These are phyloP conservation scores for Premnoplex brunnescens DNA, from an alignment of 2,797 vertebrate genomes.

Conservation along the genomic window DNA sequence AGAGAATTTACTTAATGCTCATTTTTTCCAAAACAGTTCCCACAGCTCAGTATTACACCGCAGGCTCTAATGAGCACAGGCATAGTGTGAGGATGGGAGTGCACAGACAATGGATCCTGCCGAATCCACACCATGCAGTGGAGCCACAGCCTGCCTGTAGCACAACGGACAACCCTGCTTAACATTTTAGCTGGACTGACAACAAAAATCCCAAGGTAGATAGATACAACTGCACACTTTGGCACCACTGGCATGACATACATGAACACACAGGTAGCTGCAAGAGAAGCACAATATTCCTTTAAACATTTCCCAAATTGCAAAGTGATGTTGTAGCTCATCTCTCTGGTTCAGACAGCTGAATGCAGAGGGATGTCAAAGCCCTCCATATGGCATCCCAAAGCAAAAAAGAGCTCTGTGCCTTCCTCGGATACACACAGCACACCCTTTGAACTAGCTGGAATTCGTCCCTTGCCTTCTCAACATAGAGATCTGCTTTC, in stretches of 20 bases:
- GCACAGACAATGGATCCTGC: not conserved
- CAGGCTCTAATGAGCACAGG: not conserved
- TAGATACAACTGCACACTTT: not conserved
- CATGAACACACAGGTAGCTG: not conserved
- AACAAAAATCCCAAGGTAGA: not conserved
- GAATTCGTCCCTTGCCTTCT: not conserved
- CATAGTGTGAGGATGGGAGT: not conserved
- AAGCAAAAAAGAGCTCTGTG: not conserved
- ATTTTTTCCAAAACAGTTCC: slow-evolving; percentile 4
- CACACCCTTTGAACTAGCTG: slow-evolving; percentile 32
- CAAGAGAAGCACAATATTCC: not conserved
- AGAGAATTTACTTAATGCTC: slow-evolving; percentile 36
- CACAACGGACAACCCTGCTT: not conserved
- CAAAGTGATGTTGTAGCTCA: not conserved
- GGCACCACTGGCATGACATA: not conserved
- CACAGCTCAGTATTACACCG: not conserved
- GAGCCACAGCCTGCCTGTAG: not conserved
- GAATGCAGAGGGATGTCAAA: not conserved
- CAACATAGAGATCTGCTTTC: not conserved
- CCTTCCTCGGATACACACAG: not conserved
- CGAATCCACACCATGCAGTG: not conserved
- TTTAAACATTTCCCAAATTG: not conserved
- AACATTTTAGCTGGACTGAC: not conserved
- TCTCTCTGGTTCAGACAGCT: not conserved
- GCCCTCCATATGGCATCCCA: not conserved